Base-by-base conservation (phyloP, 2,888 invertebrate genomes). In the Tanytarsus gracilentus region DNA sequence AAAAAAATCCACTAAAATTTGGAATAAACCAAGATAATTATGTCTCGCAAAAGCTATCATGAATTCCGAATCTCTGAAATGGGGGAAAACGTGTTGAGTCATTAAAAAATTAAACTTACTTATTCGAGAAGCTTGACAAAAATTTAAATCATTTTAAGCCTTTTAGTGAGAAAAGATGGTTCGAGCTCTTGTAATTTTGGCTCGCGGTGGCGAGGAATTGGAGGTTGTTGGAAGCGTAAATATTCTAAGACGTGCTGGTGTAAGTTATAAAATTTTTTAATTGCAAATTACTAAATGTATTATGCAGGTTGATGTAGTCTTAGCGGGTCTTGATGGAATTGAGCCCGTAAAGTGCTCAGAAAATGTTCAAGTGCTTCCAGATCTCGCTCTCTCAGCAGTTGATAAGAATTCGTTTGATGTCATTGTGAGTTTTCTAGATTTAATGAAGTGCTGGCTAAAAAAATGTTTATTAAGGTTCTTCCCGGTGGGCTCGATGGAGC, bases 191-290 rank as follows among this genome's bases (percentile, higher is more conserved):
- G 79, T 97, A 56, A 78, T 98, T 63, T 70, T 97, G 63, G 87
- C 95, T 0, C 83, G 88, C 61, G 97, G 97, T 4, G 84, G 93
- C 0, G 98, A 99, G 73, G 98, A 99, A 77, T 96, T 98, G 88
- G 98, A 98, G 75, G 83, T 90, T 6, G 85, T 93, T 11, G 87
- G 91, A 65, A 80, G 91, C 0, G 87, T 85, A 0, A 97, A 98
- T 72, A 85, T 96, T 65, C 76, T 98, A 16, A 79, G 96, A 3
- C 79, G 98, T 66, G 95, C 86, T 11, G 93, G 88, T 61, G 95
- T 96, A 78, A 76, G 78, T 72, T 48, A 39, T 52, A 25, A 30
- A 53, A 36, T n/a, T n/a, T n/a, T n/a, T 18, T 56, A 21, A 16
- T 53, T 8, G 14, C 14, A 4, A 33, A n/a, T n/a, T n/a, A 51